Percentiles rank a stretch among this genome's conserved stretches.
Evolutionary conservation across 35 echinoderm and acorn worm species (phyloP).

Genomic region (Antedon bifida): DNA sequence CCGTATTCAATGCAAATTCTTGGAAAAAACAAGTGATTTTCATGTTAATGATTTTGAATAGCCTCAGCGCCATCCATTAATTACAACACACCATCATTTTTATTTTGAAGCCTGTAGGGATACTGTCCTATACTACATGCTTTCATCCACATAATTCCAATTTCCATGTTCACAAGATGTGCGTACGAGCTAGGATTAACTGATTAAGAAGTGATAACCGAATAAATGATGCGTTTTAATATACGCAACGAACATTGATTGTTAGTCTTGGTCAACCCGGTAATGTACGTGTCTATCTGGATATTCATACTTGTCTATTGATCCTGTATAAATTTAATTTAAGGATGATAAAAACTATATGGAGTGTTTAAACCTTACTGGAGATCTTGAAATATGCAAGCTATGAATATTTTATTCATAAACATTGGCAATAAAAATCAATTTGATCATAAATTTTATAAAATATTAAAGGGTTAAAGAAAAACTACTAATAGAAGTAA

Average conservation of each 20-base stretch:
- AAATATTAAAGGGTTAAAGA: not conserved
- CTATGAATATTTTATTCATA: not conserved
- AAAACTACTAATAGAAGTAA: not conserved
- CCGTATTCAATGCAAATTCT: too few species aligned
- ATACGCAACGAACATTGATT: not conserved
- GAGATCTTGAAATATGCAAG: not conserved
- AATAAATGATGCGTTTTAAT: not conserved
- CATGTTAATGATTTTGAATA: too few species aligned
- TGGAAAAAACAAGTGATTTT: too few species aligned
- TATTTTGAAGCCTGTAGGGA: not conserved
- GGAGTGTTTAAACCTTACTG: not conserved
- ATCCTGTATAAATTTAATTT: not conserved
- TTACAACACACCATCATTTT: not conserved
- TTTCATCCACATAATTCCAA: not conserved
- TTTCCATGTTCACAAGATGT: not conserved
- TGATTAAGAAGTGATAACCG: not conserved
- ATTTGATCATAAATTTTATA: not conserved
- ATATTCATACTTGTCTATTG: not conserved
- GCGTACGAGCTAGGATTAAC: not conserved
- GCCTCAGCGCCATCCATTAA: not conserved
- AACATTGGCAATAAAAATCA: not conserved
- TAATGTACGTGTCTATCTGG: not conserved
- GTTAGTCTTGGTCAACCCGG: too few species aligned
- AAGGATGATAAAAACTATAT: not conserved
- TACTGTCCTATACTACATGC: not conserved